phyloP scores from a whole-genome alignment of 2,888 invertebrate genomes.

The Smittia aterrima region DNA sequence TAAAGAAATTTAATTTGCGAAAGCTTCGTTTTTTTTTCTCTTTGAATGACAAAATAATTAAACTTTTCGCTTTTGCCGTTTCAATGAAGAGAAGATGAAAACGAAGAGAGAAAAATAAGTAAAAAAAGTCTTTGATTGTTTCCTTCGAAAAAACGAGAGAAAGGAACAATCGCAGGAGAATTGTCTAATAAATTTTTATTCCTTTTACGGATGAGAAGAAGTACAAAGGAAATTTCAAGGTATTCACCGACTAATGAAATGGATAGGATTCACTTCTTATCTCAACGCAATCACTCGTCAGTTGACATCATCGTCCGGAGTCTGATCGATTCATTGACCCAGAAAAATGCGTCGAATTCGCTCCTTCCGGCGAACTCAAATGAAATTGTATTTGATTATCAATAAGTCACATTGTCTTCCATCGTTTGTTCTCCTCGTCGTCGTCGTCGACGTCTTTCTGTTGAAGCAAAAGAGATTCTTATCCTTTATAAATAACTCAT shows the following conservation, averaged over 20 bases:
- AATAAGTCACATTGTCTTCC: conserved; percentile 10
- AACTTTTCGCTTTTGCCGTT: conserved; percentile 35
- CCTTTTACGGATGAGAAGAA: conserved; percentile 11
- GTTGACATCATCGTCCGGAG: neutral
- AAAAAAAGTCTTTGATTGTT: conserved; percentile 19
- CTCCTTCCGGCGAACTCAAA: neutral
- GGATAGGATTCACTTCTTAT: neutral
- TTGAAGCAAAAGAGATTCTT: neutral
- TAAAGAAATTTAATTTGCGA: conserved; percentile 32
- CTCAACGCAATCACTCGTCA: neutral
- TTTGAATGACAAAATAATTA: conserved; percentile 37
- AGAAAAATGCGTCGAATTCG: conserved; percentile 4
- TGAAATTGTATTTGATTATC: conserved; percentile 20
- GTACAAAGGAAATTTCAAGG: neutral
- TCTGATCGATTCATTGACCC: conserved; percentile 18
- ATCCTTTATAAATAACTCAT: neutral
- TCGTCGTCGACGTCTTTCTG: neutral
- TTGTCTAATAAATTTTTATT: conserved; percentile 29
- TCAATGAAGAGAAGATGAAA: conserved; percentile 4
- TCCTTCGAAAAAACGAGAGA: neutral
- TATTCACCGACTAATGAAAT: conserved; percentile 1
- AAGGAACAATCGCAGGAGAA: neutral
- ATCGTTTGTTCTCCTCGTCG: neutral
- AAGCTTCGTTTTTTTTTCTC: conserved; percentile 19
- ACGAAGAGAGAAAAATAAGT: neutral